Evolutionary conservation across 2,113 vertebrate genomes (phyloP).

Genomic region (Triplophysa rosa): DNA sequence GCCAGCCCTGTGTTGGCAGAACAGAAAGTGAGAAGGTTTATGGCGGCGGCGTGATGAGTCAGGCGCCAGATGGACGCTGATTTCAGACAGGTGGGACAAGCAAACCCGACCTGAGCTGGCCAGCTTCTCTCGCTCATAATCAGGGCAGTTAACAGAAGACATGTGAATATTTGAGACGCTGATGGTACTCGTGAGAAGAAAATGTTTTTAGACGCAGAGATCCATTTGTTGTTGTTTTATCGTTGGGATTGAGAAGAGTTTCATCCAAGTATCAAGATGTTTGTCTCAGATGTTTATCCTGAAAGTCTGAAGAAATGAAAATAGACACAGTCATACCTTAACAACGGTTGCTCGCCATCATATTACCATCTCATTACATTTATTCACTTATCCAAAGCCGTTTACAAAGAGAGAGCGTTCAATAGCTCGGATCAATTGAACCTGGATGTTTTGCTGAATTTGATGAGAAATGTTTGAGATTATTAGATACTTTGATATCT

Average conservation of each 20-base stretch:
- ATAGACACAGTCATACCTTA: too few relatives aligned
- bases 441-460: too few relatives aligned
- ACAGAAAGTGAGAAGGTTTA: background rate
- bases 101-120: background rate
- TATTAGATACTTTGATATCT: too few relatives aligned
- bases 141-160: background rate
- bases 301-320: background rate
- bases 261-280: background rate
- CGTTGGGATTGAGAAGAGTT: background rate
- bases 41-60: background rate
- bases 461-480: too few relatives aligned
- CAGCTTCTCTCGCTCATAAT: background rate
- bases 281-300: background rate
- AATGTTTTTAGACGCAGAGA: background rate
- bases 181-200: background rate
- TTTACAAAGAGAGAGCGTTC: too few relatives aligned
- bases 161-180: background rate
- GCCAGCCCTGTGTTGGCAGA: background rate
- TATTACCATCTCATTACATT: too few relatives aligned
- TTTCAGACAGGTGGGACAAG: background rate
- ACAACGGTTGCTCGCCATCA: too few relatives aligned
- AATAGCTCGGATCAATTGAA: too few relatives aligned
- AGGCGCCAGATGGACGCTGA: background rate
- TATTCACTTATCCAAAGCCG: too few relatives aligned
- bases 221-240: too few relatives aligned